Conservation (phyloP, 2,797 vertebrate species). For the Dicrostonyx torquatus region DNA sequence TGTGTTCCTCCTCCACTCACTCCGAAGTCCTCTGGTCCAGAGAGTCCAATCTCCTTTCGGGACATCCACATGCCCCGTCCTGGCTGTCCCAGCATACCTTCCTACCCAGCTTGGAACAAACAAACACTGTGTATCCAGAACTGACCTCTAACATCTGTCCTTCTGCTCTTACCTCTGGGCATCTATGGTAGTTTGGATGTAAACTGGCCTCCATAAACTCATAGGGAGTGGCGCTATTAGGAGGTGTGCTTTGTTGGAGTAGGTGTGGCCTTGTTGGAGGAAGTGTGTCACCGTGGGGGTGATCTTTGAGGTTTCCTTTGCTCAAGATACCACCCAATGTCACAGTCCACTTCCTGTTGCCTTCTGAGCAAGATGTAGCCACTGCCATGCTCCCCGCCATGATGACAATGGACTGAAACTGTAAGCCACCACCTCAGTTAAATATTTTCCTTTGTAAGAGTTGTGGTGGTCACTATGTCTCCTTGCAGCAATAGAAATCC, state of each 20-base stretch:
- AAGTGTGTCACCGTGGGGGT: not conserved
- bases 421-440: not conserved
- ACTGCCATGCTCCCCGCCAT: not conserved
- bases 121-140: not conserved
- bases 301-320: not conserved
- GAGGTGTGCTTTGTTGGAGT: not conserved
- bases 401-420: not conserved
- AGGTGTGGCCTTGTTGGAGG: not conserved
- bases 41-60: not conserved
- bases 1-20: not conserved
- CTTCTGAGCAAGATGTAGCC: not conserved
- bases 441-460: not conserved
- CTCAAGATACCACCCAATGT: not conserved
- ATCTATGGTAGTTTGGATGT: not conserved
- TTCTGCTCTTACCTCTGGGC: not conserved
- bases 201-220: not conserved
- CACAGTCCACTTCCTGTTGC: not conserved
- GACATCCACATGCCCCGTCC: not conserved
- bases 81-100: not conserved
- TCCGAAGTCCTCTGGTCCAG: not conserved
- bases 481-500: not conserved
- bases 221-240: not conserved
- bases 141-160: not conserved
- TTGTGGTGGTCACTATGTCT: not conserved
- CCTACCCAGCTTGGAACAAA: not conserved